These are phyloP conservation scores for Parnassius glacialis DNA, from an alignment of 2,888 invertebrate species.

Conservation along the genomic window DNA sequence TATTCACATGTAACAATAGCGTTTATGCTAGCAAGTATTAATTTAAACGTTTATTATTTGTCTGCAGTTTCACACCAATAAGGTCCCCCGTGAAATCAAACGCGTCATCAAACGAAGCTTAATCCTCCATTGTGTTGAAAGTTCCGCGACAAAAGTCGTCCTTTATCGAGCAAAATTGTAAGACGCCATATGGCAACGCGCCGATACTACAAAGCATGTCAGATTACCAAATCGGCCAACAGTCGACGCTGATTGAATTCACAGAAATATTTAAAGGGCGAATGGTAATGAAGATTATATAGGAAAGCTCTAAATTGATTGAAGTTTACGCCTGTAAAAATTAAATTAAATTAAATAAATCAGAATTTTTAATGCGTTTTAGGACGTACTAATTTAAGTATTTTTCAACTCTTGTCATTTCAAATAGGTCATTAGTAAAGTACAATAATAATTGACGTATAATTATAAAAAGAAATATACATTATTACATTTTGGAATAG, in stretches of 20 bases:
- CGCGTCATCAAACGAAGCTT: conserved; percentile 60
- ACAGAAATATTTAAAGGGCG: conserved; percentile 33
- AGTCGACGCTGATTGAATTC: conserved; percentile 50
- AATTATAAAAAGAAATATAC: no score
- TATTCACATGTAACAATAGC: conserved; percentile 36
- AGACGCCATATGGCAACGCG: conserved; percentile 70
- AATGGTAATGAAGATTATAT: not conserved
- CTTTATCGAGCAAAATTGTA: conserved; percentile 48
- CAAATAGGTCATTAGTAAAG: not conserved
- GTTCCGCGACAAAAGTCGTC: conserved; percentile 47
- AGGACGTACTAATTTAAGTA: no score
- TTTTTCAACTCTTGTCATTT: not conserved
- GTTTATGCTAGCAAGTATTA: conserved; percentile 39
- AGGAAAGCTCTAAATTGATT: conserved; percentile 46
- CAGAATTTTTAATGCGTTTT: conserved; percentile 8
- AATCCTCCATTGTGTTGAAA: conserved; percentile 58
- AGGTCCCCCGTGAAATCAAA: conserved; percentile 57
- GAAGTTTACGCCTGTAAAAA: conserved; percentile 45
- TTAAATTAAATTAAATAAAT: conserved; percentile 31
- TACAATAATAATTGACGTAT: no score
- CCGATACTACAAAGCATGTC: conserved; percentile 49
- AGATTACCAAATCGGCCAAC: conserved; percentile 59
- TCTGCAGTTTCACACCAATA: conserved; percentile 60
- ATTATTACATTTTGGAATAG: no score
- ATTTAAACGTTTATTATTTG: conserved; percentile 47